Base-by-base conservation (phyloP, 2,888 invertebrate species). In the Andrena praecox region DNA sequence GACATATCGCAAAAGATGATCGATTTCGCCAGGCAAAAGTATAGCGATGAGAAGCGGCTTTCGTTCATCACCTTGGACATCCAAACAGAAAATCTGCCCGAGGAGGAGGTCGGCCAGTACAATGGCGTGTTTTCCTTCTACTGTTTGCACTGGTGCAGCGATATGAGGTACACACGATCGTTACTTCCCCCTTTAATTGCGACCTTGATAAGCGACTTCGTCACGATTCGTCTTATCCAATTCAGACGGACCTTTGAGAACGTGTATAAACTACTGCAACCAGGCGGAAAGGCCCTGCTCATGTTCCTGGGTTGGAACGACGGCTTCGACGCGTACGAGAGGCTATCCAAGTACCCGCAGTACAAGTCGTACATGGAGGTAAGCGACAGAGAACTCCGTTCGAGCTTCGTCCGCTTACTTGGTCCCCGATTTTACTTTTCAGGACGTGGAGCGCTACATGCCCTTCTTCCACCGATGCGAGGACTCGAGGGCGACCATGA, bases 71-170 rank as follows among this genome's bases (percentile, higher is more conserved):
- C 93, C 68, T 91, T 96, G 77, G 96, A 97, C 89, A 96, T 97
- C 59, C 93, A 94, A 63, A 93, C 95, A 0, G 93, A 94, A 0
- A 91, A 94, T 31, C 84, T 96, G 67, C 95, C 95, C 0, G 91
- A 93, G 0, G 93, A 95, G 29, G 89, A 95, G 63, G 89, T 93
- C 20, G 95, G 94, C 70, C 91, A 93, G 35, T 97, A 96, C 89
- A 95, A 96, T 90, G 96, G 97, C 90, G 95, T 96, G 0, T 96
- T 97, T 71, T 97, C 97, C 0, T 97, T 97, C 91, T 97, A 97
- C 92, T 96, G 97, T 82, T 94, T 98, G 3, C 97, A 97, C 90
- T 97, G 97, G 97, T 96, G 97, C 48, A 95, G 95, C 86, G 95
- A 97, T 90, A 96, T 96, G 92, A 95, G 95, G 96, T 97, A 94